Conservation (phyloP, 2,113 vertebrate species). For the Oncorhynchus tshawytscha region DNA sequence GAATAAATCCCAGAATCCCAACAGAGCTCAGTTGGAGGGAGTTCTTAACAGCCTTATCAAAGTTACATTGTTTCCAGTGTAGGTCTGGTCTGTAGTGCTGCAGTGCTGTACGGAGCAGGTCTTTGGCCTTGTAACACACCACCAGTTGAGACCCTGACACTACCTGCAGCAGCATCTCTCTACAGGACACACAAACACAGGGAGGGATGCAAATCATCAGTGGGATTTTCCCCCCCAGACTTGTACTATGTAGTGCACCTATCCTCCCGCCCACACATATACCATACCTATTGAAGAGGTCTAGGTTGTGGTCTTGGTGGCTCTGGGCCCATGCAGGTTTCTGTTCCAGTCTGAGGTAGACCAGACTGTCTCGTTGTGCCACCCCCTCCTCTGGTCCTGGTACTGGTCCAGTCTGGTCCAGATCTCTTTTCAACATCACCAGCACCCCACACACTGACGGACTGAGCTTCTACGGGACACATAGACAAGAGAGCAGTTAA, state of each 20-base stretch:
- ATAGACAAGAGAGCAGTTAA: neutral
- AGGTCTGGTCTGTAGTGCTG: slow-evolving; percentile 65
- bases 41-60: too few relatives aligned
- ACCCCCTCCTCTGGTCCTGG: slow-evolving; percentile 24
- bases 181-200: slow-evolving; percentile 47
- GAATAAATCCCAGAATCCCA: too few relatives aligned
- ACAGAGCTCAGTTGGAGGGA: too few relatives aligned
- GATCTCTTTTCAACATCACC: slow-evolving; percentile 71
- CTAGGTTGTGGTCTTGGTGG: slow-evolving; percentile 45
- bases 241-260: neutral
- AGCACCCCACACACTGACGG: slow-evolving; percentile 79
- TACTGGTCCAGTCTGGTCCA: slow-evolving; percentile 5
- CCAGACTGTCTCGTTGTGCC: slow-evolving; percentile 48
- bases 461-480: slow-evolving; percentile 65
- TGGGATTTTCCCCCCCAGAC: neutral
- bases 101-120: slow-evolving; percentile 80
- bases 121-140: slow-evolving; percentile 90
- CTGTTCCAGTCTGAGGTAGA: slow-evolving; percentile 76
- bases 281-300: slow-evolving; percentile 73
- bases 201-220: neutral
- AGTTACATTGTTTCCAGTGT: slow-evolving; percentile 79
- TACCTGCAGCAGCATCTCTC: slow-evolving; percentile 76
- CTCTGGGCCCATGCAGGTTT: slow-evolving; percentile 65
- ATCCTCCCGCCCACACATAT: neutral
- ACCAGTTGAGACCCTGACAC: slow-evolving; percentile 67